Conservation (phyloP, 1,140 invertebrate genomes). For the Euura saliciscinereae region DNA sequence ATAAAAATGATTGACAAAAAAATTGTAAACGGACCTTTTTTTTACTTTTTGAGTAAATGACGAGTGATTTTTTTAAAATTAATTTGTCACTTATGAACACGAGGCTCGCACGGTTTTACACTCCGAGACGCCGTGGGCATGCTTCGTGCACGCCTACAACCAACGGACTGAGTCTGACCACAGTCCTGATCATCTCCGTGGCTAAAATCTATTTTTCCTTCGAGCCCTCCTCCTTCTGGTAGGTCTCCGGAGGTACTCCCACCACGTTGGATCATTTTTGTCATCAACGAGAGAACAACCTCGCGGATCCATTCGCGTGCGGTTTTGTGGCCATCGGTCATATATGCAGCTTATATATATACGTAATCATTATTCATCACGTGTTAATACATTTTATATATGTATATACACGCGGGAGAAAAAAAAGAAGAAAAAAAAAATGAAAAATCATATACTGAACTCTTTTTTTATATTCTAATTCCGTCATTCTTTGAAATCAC, state of each 20-base stretch:
- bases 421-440: background rate
- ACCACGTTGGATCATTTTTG: no score
- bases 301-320: background rate
- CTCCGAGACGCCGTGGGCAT: background rate
- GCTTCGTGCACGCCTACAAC: slow-evolving; percentile 1
- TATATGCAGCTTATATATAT: background rate
- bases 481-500: no score
- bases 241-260: background rate
- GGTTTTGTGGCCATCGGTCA: background rate
- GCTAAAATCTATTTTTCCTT: background rate
- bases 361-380: no score
- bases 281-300: background rate
- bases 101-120: background rate
- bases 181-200: background rate
- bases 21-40: no score
- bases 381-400: background rate
- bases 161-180: background rate
- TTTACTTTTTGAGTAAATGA: no score
- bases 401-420: background rate
- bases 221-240: background rate
- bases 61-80: no score
- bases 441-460: background rate
- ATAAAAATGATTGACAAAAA: no score
- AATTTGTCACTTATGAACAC: background rate
- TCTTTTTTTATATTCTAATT: background rate